Percentiles rank a stretch among this genome's conserved stretches.
phyloP scores from a whole-genome alignment of 1,140 invertebrate genomes.

The Cydia fagiglandana region DNA sequence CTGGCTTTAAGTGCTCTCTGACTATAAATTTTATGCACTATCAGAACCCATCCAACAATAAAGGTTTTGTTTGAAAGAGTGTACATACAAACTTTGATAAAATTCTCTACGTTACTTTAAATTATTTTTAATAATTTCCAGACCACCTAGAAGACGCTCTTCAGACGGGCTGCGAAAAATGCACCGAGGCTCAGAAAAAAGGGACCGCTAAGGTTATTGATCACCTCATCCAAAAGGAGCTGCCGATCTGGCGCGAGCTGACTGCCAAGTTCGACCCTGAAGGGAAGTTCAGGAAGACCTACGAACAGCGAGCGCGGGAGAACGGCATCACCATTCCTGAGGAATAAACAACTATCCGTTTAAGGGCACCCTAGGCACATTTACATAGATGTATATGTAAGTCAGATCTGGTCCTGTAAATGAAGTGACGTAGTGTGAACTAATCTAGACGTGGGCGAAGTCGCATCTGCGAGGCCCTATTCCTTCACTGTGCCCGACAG shows the following conservation, averaged over 20 bases:
- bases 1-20: too few species aligned
- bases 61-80: too few species aligned
- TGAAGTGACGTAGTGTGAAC: too few species aligned
- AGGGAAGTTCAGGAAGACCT: conserved; percentile 80
- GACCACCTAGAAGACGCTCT: conserved; percentile 82
- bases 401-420: too few species aligned
- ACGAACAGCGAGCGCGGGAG: conserved; percentile 77
- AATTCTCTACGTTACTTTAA: not conserved
- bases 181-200: conserved; percentile 80
- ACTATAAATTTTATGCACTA: too few species aligned
- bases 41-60: too few species aligned
- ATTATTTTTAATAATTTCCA: conserved; percentile 45
- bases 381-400: too few species aligned
- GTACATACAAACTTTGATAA: not conserved
- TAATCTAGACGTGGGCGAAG: too few species aligned
- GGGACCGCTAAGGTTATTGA: conserved; percentile 77
- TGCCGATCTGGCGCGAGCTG: conserved; percentile 80
- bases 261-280: conserved; percentile 82
- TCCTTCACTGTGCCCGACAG: too few species aligned
- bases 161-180: conserved; percentile 82
- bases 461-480: too few species aligned
- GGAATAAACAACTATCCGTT: conserved; percentile 15
- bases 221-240: conserved; percentile 80
- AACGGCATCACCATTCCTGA: conserved; percentile 59
- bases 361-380: too few species aligned